phyloP scores from a whole-genome alignment of 2,113 vertebrate species.

The Actenoides lindsayi region DNA sequence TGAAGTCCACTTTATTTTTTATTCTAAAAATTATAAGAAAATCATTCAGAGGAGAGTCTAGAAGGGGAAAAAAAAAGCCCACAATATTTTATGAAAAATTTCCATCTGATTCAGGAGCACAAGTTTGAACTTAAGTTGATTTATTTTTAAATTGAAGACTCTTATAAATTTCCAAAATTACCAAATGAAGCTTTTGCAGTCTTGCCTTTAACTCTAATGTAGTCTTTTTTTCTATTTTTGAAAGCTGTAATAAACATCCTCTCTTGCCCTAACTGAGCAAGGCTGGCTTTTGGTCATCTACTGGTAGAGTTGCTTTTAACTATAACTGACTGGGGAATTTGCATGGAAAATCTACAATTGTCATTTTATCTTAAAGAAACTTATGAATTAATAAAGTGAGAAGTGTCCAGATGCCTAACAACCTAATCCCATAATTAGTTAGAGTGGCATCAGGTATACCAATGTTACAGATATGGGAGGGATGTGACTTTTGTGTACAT shows the following conservation, averaged over 20 bases:
- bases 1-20: background rate
- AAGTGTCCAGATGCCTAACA: background rate
- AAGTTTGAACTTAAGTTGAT: background rate
- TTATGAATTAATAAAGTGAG: background rate
- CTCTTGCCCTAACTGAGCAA: background rate
- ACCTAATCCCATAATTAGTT: background rate
- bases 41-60: background rate
- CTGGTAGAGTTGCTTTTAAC: background rate
- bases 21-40: background rate
- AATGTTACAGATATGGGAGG: accelerated
- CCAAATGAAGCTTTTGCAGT: background rate
- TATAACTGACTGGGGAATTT: background rate
- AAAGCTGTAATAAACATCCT: background rate
- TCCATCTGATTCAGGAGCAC: background rate
- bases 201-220: background rate
- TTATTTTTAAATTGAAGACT: background rate
- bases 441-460: background rate
- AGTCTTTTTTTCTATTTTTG: background rate
- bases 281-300: background rate
- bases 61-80: no score
- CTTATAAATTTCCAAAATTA: background rate
- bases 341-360: background rate
- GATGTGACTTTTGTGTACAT: background rate
- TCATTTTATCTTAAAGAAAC: background rate
- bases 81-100: background rate